Evolutionary conservation across 2,888 invertebrate genomes (phyloP).

Genomic region (Graphium colonna): DNA sequence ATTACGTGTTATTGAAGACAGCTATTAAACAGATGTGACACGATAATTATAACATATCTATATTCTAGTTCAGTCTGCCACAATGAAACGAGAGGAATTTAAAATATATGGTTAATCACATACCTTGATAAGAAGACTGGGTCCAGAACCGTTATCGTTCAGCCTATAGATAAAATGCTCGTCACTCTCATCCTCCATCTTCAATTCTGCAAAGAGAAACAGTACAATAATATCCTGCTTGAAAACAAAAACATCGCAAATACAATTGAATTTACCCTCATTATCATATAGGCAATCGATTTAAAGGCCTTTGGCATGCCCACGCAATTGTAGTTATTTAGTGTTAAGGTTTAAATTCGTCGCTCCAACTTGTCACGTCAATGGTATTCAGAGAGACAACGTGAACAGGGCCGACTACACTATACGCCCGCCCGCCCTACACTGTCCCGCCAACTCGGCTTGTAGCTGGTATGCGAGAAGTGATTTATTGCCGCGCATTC

Average conservation of each 20-base stretch:
- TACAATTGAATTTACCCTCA: not conserved
- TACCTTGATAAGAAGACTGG: constrained; percentile 87
- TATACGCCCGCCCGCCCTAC: constrained; percentile 57
- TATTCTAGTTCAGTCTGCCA: not conserved
- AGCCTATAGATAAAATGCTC: constrained; percentile 87
- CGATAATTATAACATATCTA: no score
- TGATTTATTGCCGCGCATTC: constrained; percentile 63
- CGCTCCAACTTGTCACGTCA: not conserved
- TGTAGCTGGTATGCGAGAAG: constrained; percentile 44
- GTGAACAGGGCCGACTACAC: constrained; percentile 37
- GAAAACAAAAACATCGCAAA: not conserved
- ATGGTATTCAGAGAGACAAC: constrained; percentile 1
- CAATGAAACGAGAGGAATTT: not conserved
- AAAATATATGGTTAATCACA: constrained; percentile 6
- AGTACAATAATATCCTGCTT: constrained; percentile 8
- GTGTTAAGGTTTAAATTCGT: not conserved
- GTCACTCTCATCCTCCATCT: constrained; percentile 76
- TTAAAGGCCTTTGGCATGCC: no score
- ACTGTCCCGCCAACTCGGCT: constrained; percentile 44
- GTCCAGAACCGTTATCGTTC: constrained; percentile 87
- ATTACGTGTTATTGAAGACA: not conserved
- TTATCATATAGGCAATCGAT: no score
- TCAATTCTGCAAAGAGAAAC: constrained; percentile 25
- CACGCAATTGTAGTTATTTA: no score
- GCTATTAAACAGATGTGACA: not conserved